Evolutionary conservation across 2,888 invertebrate genomes (phyloP).

Genomic region (Heliconius hortense): DNA sequence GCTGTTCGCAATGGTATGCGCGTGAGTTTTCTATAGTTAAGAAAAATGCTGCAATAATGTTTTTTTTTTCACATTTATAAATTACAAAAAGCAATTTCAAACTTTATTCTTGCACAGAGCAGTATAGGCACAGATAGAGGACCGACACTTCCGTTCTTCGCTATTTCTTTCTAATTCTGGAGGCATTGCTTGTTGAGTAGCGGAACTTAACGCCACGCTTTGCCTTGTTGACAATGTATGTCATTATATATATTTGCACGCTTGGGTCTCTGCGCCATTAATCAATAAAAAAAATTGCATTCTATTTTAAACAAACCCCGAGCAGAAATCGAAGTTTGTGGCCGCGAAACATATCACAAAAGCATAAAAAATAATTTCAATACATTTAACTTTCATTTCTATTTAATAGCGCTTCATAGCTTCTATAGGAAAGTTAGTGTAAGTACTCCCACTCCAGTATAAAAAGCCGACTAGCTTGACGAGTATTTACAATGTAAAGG

Average conservation of each 20-base stretch:
- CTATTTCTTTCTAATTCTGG: too few relatives aligned
- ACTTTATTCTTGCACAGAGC: too few relatives aligned
- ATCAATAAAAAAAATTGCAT: too few relatives aligned
- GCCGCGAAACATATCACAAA: neutral
- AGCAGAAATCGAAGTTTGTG: too few relatives aligned
- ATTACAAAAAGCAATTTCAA: neutral
- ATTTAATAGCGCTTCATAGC: neutral
- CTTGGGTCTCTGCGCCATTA: too few relatives aligned
- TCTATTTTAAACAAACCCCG: too few relatives aligned
- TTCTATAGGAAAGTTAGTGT: neutral
- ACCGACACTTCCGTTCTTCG: too few relatives aligned
- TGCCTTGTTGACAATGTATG: too few relatives aligned
- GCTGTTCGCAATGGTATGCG: slow-evolving; percentile 18
- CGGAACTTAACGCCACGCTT: too few relatives aligned
- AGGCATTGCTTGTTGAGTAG: too few relatives aligned
- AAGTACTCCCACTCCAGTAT: neutral
- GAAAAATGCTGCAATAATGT: neutral
- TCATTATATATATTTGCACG: too few relatives aligned
- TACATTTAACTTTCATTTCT: neutral
- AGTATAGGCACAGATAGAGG: too few relatives aligned
- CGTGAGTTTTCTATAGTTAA: neutral
- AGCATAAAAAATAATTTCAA: neutral
- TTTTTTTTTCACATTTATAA: neutral
- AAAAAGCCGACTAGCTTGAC: slow-evolving; percentile 24
- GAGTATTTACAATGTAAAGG: slow-evolving; percentile 33